Percentiles rank a stretch among this genome's conserved stretches.
Evolutionary conservation across 2,888 invertebrate species (phyloP).

Genomic region (Thymelicus lineola): DNA sequence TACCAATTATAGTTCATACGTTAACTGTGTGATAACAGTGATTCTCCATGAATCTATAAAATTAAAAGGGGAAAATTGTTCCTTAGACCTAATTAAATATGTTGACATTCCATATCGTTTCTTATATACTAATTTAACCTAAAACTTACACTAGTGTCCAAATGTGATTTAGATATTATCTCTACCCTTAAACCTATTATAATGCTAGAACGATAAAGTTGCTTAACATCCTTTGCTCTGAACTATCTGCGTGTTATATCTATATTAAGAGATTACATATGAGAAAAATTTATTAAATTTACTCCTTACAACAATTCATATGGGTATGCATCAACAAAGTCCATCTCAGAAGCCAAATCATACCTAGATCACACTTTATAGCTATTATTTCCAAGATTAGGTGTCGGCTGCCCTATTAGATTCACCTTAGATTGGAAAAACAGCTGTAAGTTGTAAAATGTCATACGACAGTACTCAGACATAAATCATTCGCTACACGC

Average conservation of each 20-base stretch:
- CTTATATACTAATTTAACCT: background rate
- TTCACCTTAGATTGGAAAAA: background rate
- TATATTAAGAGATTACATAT: slow-evolving; percentile 1
- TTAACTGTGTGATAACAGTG: background rate
- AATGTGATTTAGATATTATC: slow-evolving; percentile 9
- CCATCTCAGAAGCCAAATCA: background rate
- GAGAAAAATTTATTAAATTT: slow-evolving; percentile 1
- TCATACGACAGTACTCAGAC: background rate
- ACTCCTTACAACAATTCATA: background rate
- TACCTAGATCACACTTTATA: background rate
- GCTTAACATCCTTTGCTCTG: background rate
- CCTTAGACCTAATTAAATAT: background rate
- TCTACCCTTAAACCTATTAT: background rate
- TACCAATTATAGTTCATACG: background rate
- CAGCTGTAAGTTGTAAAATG: slow-evolving; percentile 1
- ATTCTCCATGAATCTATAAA: background rate
- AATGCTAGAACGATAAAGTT: background rate
- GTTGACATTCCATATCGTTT: background rate
- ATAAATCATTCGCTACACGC: background rate
- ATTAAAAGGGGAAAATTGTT: background rate
- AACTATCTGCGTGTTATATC: background rate
- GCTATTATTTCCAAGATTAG: background rate
- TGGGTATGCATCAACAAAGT: slow-evolving; percentile 1
- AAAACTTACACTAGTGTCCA: background rate
- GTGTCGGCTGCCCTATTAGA: background rate